Evolutionary conservation across 2,113 vertebrate species (phyloP).

Genomic region (Aythya baeri): DNA sequence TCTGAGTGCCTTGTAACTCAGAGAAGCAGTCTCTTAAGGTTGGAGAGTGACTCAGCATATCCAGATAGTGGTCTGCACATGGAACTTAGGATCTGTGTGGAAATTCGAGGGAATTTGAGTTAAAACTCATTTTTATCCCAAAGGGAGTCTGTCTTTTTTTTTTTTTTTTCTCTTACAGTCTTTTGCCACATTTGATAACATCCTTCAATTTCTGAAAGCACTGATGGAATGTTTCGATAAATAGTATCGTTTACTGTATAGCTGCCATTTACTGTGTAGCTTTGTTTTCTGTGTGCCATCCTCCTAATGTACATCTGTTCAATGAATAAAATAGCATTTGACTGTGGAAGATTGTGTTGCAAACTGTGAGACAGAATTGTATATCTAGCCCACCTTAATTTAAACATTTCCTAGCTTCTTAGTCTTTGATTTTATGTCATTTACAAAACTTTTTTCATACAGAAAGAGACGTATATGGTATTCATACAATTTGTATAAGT

Average conservation of each 20-base stretch:
- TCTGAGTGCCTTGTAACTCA: neutral
- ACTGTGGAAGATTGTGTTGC: neutral
- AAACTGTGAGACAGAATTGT: neutral
- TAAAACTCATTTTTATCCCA: rapidly evolving
- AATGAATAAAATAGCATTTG: neutral
- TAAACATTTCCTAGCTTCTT: neutral
- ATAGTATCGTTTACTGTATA: neutral
- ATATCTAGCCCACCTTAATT: neutral
- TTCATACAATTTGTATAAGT: neutral
- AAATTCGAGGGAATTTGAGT: neutral
- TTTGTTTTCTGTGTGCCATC: neutral
- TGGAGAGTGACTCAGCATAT: slow-evolving; percentile 63
- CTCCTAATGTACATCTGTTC: neutral
- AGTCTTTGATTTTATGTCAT: neutral
- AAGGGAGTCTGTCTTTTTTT: neutral
- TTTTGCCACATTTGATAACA: neutral
- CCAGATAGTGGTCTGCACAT: slow-evolving; percentile 13
- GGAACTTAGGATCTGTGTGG: neutral
- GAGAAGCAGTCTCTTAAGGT: slow-evolving; percentile 6
- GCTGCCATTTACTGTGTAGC: neutral
- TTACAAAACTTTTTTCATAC: neutral
- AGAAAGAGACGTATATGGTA: neutral
- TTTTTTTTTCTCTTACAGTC: neutral
- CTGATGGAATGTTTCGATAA: neutral
- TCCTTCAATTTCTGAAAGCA: neutral